Evolutionary conservation across 2,888 invertebrate genomes (phyloP), one percentile per base, ranked within the genome.

Genomic region (Brassicogethes aeneus): DNA sequence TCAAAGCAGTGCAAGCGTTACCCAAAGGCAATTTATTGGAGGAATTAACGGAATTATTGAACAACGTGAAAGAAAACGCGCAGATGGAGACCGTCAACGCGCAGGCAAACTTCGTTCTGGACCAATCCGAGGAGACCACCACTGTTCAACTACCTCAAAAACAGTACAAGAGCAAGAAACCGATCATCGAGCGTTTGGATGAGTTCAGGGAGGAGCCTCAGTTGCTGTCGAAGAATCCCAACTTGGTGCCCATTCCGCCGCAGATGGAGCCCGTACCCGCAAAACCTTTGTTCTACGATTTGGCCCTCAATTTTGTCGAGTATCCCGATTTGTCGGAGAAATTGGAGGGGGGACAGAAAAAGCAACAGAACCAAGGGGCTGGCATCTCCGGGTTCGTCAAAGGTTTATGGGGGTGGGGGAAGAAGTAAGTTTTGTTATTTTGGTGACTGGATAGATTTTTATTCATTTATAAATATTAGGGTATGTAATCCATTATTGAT

Each of bases 251-350:
- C 59, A 69, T 95, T 58, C 95, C 96, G 1, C 93, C 95, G 0
- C 78, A 88, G n/a, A 88, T 88, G 85, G 78, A 82, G 55, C 80
- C 88, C 0, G 82, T 91, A 53, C 88, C 96, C 13, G 93, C 92
- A 65, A 96, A 99, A 65, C 97, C 99, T 0, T 64, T 97, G 42
- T 99, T 97, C 76, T 99, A 96, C 64, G 99, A 99, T 70, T 73
- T 99, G 61, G 97, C 97, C 2, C 79, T 92, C 53, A 96, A 96
- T 68, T 89, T 93, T 65, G 77, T 96, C 2, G 82, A 86, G 63
- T 80, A 87, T 50, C 89, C 89, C 0, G 78, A 82, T 53, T 64
- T 89, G 51, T 79, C 82, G 23, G 84, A 85, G 44, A 85, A 86
- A 64, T 70, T 84, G n/a, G 82, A 82, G 36, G 74, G 75, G 2